Conservation (phyloP, 2,888 invertebrate genomes). For the Cephalotes varians region DNA sequence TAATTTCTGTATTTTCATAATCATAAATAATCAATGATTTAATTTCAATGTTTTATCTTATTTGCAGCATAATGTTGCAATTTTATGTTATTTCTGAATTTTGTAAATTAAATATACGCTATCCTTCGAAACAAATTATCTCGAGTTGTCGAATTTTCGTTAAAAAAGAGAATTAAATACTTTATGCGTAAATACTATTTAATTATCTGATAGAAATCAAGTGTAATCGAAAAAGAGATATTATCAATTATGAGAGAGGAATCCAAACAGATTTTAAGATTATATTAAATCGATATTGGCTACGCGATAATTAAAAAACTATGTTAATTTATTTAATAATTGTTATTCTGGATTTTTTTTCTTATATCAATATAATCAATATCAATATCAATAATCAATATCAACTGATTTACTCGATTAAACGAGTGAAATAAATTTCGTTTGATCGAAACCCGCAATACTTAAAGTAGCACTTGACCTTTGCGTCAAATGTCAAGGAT, state of each 20-base stretch:
- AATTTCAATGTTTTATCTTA: background rate
- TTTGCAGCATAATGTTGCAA: background rate
- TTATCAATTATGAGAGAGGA: background rate
- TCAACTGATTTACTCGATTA: background rate
- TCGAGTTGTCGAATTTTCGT: slow-evolving; percentile 2
- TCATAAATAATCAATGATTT: background rate
- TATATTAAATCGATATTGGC: background rate
- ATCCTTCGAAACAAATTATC: background rate
- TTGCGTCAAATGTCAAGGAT: slow-evolving; percentile 44
- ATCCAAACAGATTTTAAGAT: background rate
- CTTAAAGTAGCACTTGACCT: background rate
- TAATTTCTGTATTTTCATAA: background rate
- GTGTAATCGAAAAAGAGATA: background rate
- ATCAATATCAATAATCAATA: background rate
- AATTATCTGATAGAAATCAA: slow-evolving; percentile 5
- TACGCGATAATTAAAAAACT: background rate
- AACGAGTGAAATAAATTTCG: background rate
- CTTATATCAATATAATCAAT: background rate
- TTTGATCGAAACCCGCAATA: background rate
- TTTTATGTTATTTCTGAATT: slow-evolving; percentile 3
- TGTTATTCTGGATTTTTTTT: background rate
- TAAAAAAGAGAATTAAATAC: background rate
- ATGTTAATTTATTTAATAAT: slow-evolving; percentile 19
- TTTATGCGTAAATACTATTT: background rate
- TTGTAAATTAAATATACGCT: background rate